Evolutionary conservation across 2,888 invertebrate species (phyloP), one percentile per base, ranked within the genome.

Genomic region (Fragum whitleyi): DNA sequence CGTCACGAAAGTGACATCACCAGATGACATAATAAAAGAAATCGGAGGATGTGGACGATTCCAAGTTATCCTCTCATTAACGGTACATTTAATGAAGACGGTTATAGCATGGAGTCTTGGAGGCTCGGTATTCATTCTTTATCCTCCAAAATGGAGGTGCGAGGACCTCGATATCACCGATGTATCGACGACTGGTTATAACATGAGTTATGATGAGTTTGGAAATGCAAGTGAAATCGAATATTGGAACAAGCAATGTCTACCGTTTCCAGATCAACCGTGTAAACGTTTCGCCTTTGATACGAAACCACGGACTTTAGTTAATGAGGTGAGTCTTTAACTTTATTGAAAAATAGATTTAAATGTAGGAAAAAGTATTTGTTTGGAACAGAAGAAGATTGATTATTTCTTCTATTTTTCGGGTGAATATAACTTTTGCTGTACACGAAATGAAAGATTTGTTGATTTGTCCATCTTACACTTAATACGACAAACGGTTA

Each of bases 21-120:
- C 79, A 14, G 79, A 79, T 55, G 62, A 62, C 28, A 57, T 79
- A 21, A 74, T 79, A 6, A 61, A 71, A 26, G 74, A 74, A 16
- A 19, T 74, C 19, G 79, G 79, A 70, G 79, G 79, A 39, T 79
- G 79, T 65, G 79, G 79, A 3, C 65, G 79, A 6, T 79, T 74
- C 29, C 79, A 79, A 28, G 55, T 70, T 2, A 51, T 55, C 28
- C 55, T 79, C 19, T 59, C 29, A 29, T 55, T 71, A n/a, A 6
- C 74, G 29, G 65, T 71, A 2, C 79, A 79, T 32, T 16, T 74
- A 42, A 65, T 79, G 28, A 79, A 79, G 53, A 42, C 39, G 7
- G 67, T 74, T 14, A 57, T 74, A 36, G 69, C 53, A 7, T 79
- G 70, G 42, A 74, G 71, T 29, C 21, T 65, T 19, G 19, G 14